Conservation (phyloP, 1,140 invertebrate genomes). For the Orius insidiosus region DNA sequence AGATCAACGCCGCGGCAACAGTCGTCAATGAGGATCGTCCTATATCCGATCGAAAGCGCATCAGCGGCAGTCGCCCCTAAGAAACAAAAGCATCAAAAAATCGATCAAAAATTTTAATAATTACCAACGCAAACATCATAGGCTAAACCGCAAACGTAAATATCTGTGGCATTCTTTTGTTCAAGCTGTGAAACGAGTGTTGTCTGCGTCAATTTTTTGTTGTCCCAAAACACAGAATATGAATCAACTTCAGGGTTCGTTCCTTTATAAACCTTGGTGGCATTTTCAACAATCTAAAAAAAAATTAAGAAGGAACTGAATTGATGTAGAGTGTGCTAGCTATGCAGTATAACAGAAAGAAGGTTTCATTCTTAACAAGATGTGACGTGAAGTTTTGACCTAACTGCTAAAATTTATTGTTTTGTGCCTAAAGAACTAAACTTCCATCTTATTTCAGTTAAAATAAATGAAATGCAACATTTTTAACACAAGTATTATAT, state of each 20-base stretch:
- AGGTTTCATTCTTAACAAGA: too few relatives aligned
- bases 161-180: conserved; percentile 66
- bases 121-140: conserved; percentile 91
- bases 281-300: conserved; percentile 26
- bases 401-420: too few relatives aligned
- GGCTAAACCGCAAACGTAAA: conserved; percentile 88
- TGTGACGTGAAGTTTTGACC: too few relatives aligned
- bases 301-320: conserved; percentile 1
- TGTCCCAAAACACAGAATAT: conserved; percentile 97
- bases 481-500: too few relatives aligned
- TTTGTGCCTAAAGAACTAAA: too few relatives aligned
- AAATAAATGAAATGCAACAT: too few relatives aligned
- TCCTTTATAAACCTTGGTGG: conserved; percentile 80
- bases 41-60: conserved; percentile 71
- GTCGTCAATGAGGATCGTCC: conserved; percentile 79
- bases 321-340: too few relatives aligned
- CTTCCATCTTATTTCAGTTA: too few relatives aligned
- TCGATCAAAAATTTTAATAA: conserved; percentile 20
- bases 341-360: too few relatives aligned
- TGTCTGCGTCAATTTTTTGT: conserved; percentile 77
- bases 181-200: conserved; percentile 64
- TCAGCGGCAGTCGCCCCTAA: conserved; percentile 70
- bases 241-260: conserved; percentile 89
- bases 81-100: too few relatives aligned
- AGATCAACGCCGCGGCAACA: conserved; percentile 74